phyloP scores from a whole-genome alignment of 2,888 invertebrate genomes.

The Phyto melanocephala region DNA sequence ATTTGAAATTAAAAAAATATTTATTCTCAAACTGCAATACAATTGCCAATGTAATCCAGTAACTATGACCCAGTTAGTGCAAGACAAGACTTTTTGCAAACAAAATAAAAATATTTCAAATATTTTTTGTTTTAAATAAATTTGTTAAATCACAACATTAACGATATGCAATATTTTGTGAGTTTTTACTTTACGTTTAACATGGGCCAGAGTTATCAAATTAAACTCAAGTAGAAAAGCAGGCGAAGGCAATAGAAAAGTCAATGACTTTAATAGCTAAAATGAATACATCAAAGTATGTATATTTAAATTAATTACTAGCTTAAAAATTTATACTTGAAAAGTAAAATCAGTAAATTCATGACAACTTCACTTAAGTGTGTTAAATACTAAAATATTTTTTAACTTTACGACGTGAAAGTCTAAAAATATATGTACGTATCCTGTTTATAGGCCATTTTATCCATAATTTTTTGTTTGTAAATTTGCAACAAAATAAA shows the following conservation, averaged over 20 bases:
- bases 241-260: not conserved
- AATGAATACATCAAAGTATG: not conserved
- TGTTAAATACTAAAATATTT: too few relatives aligned
- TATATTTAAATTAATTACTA: too few relatives aligned
- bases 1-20: not conserved
- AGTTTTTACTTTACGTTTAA: not conserved
- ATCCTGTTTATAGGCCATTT: slow-evolving; percentile 26
- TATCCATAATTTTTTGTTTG: slow-evolving; percentile 39
- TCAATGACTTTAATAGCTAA: not conserved
- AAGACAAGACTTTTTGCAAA: not conserved
- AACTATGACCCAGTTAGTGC: slow-evolving; percentile 15
- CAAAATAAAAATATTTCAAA: slow-evolving; percentile 13
- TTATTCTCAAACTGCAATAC: not conserved
- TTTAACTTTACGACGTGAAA: too few relatives aligned
- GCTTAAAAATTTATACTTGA: too few relatives aligned
- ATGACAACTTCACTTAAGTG: too few relatives aligned
- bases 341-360: too few relatives aligned
- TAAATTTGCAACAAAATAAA: slow-evolving; percentile 8
- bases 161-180: slow-evolving; percentile 27
- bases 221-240: not conserved
- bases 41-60: slow-evolving; percentile 29
- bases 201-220: slow-evolving; percentile 7
- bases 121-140: slow-evolving; percentile 18
- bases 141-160: slow-evolving; percentile 19
- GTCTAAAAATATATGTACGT: not conserved